Conservation (phyloP, 64 coral and sea anemone species). For the Montipora cactus region DNA sequence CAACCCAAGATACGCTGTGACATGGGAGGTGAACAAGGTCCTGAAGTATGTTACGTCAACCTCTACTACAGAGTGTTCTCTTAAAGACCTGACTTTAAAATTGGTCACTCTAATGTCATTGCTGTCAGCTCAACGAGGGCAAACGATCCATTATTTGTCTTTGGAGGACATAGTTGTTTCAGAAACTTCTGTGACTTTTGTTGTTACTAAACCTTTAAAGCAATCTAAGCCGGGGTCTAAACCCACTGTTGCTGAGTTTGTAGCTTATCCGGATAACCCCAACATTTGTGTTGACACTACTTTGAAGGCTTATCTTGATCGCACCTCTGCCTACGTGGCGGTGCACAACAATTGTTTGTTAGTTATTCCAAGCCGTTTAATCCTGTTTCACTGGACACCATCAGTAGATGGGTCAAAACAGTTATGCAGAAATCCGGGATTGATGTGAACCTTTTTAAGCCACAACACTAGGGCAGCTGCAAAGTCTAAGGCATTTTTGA, state of each 20-base stretch:
- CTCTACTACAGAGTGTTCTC: background rate
- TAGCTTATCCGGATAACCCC: conserved; percentile 18
- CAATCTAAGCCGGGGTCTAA: conserved; percentile 60
- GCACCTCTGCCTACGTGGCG: conserved; percentile 20
- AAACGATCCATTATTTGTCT: conserved; percentile 35
- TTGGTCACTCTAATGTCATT: conserved; percentile 9
- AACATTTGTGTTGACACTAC: conserved; percentile 41
- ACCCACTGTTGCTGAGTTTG: conserved; percentile 13
- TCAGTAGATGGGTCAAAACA: conserved; percentile 61
- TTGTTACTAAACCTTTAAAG: conserved; percentile 17
- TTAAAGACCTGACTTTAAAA: conserved; percentile 45
- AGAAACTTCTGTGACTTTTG: conserved; percentile 41
- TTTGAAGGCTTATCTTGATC: conserved; percentile 16
- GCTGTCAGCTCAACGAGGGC: conserved; percentile 46
- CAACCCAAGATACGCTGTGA: conserved; percentile 27
- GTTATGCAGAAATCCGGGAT: conserved; percentile 29
- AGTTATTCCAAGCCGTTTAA: conserved; percentile 60
- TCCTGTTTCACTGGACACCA: conserved; percentile 28
- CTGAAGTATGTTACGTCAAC: conserved; percentile 23
- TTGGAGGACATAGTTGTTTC: conserved; percentile 15
- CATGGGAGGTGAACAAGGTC: conserved; percentile 44
- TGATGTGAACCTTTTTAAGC: background rate
- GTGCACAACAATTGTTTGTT: conserved; percentile 49
- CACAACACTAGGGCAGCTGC: background rate
- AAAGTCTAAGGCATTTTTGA: conserved; percentile 31